These are phyloP conservation scores for Halocynthia roretzi DNA, from an alignment of 23 tunicate genomes.

Conservation along the genomic window DNA sequence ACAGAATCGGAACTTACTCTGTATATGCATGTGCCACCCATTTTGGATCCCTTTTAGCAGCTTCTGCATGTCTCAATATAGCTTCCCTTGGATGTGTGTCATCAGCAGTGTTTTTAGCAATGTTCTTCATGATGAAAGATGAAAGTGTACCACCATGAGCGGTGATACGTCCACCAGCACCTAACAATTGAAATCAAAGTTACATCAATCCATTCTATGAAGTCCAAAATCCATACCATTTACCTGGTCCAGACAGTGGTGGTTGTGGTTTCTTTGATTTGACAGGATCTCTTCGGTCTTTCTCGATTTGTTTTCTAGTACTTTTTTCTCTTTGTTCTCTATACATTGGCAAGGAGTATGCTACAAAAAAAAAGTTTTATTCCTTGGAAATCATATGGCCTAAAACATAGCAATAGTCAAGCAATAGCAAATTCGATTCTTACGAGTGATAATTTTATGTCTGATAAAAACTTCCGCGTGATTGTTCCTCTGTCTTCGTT, in stretches of 20 bases:
- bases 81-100: slow-evolving; percentile 87
- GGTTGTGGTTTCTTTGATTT: slow-evolving; percentile 87
- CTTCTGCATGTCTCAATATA: slow-evolving; percentile 74
- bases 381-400: background rate
- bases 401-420: too few relatives aligned
- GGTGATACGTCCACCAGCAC: slow-evolving; percentile 88
- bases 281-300: slow-evolving; percentile 89
- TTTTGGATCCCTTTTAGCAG: slow-evolving; percentile 61
- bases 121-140: slow-evolving; percentile 85
- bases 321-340: slow-evolving; percentile 86
- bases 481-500: slow-evolving; percentile 65
- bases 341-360: slow-evolving; percentile 85
- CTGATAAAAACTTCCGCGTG: slow-evolving; percentile 80
- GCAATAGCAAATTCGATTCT: background rate
- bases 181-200: slow-evolving; percentile 27
- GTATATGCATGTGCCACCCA: slow-evolving; percentile 86
- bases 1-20: slow-evolving; percentile 28
- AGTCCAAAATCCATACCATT: background rate
- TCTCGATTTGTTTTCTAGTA: slow-evolving; percentile 82
- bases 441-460: slow-evolving; percentile 86
- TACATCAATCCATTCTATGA: background rate
- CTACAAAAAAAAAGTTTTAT: slow-evolving; percentile 26
- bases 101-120: slow-evolving; percentile 83
- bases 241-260: slow-evolving; percentile 42
- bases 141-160: slow-evolving; percentile 95